Conservation (phyloP, 2,888 invertebrate species). For the Keiferia lycopersicella region DNA sequence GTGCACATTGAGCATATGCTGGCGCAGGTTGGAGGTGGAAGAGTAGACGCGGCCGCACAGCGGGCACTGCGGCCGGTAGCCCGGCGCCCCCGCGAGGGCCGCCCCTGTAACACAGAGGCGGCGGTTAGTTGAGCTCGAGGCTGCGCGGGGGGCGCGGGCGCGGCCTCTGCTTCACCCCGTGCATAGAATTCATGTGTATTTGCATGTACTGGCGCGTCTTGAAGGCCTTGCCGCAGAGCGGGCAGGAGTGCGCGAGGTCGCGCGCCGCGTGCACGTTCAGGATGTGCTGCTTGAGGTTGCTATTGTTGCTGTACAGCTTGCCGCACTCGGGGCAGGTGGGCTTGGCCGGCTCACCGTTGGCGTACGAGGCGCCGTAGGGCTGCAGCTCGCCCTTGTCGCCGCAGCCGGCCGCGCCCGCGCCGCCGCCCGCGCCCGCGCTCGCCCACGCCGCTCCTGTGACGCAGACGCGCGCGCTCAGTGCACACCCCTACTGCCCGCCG, state of each 20-base stretch:
- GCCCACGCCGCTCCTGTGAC: conserved; percentile 58
- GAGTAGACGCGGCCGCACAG: conserved; percentile 87
- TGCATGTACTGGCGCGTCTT: conserved; percentile 87
- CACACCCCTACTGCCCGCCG: conserved; percentile 35
- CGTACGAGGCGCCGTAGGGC: conserved; percentile 49
- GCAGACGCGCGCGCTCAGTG: conserved; percentile 20
- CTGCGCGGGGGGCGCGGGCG: conserved; percentile 58
- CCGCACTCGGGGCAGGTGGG: conserved; percentile 86
- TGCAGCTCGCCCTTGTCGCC: conserved; percentile 41
- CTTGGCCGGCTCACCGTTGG: conserved; percentile 63
- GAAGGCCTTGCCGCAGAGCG: conserved; percentile 84
- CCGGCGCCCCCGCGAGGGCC: conserved; percentile 79
- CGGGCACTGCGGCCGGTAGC: conserved; percentile 84
- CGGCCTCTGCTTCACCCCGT: conserved; percentile 84
- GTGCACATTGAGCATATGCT: conserved; percentile 89
- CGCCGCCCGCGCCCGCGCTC: conserved; percentile 52
- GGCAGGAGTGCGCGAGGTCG: conserved; percentile 82
- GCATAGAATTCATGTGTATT: conserved; percentile 85
- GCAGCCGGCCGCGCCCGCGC: conserved; percentile 40
- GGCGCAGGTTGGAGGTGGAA: conserved; percentile 87
- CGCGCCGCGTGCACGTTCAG: conserved; percentile 85
- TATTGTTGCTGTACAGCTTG: conserved; percentile 85
- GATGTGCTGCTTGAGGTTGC: conserved; percentile 86
- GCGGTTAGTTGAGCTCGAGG: conserved; percentile 76
- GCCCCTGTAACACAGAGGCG: conserved; percentile 86